Percentiles rank a stretch among this genome's conserved stretches.
These are phyloP conservation scores for Orthonevra nobilis DNA, from an alignment of 2,888 invertebrate genomes.

Conservation along the genomic window DNA sequence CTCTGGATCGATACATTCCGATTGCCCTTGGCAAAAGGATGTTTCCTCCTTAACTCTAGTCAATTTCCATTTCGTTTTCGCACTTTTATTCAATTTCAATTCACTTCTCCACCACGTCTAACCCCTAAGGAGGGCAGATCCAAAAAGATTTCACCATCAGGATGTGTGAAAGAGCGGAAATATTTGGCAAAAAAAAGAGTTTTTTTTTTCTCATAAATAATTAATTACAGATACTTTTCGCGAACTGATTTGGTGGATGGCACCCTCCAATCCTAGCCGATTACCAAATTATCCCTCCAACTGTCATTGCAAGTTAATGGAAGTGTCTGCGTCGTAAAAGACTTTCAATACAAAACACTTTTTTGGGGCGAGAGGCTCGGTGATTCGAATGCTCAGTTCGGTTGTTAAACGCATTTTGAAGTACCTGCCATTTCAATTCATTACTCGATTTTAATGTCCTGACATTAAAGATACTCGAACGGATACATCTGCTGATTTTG, in stretches of 20 bases:
- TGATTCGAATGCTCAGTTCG: too few species aligned
- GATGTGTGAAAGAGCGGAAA: constrained; percentile 24
- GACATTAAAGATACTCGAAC: constrained; percentile 21
- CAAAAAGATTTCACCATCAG: constrained; percentile 13
- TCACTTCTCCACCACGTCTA: neutral
- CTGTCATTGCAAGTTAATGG: constrained; percentile 19
- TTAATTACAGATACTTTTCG: constrained; percentile 26
- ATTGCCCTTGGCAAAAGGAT: neutral
- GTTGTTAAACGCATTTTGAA: constrained; percentile 43
- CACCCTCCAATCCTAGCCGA: too few species aligned
- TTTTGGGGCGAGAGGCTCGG: neutral
- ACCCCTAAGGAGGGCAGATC: constrained; percentile 24
- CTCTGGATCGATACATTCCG: constrained; percentile 2
- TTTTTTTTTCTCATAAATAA: constrained; percentile 25
- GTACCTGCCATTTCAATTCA: constrained; percentile 51
- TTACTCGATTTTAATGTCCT: constrained; percentile 37
- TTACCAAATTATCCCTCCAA: neutral
- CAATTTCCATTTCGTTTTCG: constrained; percentile 36
- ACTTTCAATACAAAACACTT: constrained; percentile 16
- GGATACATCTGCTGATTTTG: neutral
- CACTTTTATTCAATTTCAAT: constrained; percentile 27
- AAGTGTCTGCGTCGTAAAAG: constrained; percentile 26
- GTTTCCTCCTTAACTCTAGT: neutral
- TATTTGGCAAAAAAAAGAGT: constrained; percentile 1
- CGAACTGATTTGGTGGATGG: neutral